A percentile compares a stretch with the other conserved stretches of the same genome.
Evolutionary conservation across 2,888 invertebrate species (phyloP).

Genomic region (Penaeus monodon): DNA sequence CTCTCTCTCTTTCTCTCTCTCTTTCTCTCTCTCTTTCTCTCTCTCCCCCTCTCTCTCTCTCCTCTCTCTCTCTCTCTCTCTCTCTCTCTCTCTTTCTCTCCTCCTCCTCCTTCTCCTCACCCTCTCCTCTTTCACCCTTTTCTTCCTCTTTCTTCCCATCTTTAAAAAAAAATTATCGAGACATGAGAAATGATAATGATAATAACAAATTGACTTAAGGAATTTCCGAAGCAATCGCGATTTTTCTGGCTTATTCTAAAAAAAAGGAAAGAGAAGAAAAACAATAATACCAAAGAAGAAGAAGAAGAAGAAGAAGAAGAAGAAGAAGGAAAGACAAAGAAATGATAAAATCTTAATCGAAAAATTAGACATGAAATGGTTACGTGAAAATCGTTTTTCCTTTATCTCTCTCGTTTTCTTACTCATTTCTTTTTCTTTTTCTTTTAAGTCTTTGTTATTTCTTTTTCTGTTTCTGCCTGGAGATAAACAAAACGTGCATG

Average conservation of each 20-base stretch:
- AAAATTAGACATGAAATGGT: no score
- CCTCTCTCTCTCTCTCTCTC: not conserved
- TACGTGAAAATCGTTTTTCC: no score
- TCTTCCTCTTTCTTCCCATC: not conserved
- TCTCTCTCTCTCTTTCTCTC: conserved; percentile 2
- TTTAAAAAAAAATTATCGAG: not conserved
- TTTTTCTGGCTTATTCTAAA: not conserved
- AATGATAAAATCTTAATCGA: no score
- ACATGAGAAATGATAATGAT: not conserved
- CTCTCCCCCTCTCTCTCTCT: not conserved
- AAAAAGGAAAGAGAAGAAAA: not conserved
- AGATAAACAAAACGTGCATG: no score
- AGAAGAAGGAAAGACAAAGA: not conserved
- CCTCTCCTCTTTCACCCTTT: not conserved
- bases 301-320: not conserved
- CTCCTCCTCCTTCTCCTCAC: not conserved
- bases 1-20: not conserved
- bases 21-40: not conserved
- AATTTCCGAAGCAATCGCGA: not conserved
- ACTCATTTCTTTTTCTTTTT: no score
- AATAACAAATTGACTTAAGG: no score
- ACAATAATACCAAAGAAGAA: not conserved
- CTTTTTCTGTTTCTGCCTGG: no score
- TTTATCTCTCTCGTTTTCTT: no score
- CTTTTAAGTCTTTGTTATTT: no score